Base-by-base conservation (phyloP, 64 coral and sea anemone genomes). In the Actinia tenebrosa region DNA sequence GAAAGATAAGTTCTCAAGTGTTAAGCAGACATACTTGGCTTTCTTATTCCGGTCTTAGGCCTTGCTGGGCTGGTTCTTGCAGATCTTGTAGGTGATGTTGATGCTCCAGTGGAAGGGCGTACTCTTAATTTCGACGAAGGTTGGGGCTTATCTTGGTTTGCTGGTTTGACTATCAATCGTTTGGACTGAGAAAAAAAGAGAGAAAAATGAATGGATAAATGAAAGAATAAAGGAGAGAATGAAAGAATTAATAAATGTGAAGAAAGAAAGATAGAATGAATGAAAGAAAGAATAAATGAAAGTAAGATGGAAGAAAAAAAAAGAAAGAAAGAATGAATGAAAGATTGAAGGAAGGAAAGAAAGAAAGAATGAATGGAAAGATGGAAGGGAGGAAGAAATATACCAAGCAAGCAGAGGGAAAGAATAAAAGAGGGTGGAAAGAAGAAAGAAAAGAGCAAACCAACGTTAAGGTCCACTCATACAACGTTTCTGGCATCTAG, bases 11-110 rank as follows among this genome's bases (percentile, higher is more conserved):
- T 5, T 10, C 18, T 37, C 63, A 9, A 66, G 20, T 23, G 17
- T 5, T 66, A 19, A n/a, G 63, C 63, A 5, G 13, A 75, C 69
- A 75, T 80, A 91, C 89, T 84, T 79, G 89, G 89, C 45, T 86
- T 91, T 86, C 56, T 86, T 25, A 42, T 15, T 79, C 60, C 42
- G 25, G 71, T 62, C n/a, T 91, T 86, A 44, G 22, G 53, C 56
- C 83, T 44, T 47, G 18, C 78, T 20, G 18, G 1, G n/a, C 22
- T 17, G 4, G 56, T 11, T 27, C 15, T 84, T 16, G 6, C 60
- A 19, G 25, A 75, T 10, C 69, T 13, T 30, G 26, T 15, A 30
- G 69, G 42, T 75, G 26, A 26, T 30, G 13, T 75, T 10, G 10
- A 75, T 0, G 5, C 42, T 75, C 69, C 69, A 75, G 25, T 75